phyloP scores from a whole-genome alignment of 2,113 vertebrate genomes.

The Salvelinus alpinus region DNA sequence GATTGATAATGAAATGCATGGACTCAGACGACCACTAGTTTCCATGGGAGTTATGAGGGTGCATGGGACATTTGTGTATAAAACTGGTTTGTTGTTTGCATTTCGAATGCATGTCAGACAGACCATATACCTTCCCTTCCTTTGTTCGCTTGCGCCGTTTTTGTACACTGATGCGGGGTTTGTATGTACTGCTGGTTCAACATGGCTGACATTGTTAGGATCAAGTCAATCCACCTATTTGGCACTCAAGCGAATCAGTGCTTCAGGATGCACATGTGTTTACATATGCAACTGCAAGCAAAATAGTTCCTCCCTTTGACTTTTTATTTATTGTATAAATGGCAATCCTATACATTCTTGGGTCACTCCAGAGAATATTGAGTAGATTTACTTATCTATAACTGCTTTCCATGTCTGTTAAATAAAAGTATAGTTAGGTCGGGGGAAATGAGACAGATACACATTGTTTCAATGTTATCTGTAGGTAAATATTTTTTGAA shows the following conservation, averaged over 20 bases:
- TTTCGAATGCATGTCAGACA: conserved; percentile 25
- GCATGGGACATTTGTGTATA: conserved; percentile 2
- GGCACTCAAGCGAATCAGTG: background rate
- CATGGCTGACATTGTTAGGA: conserved; percentile 71
- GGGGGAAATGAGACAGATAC: too few species aligned
- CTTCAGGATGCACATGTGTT: background rate
- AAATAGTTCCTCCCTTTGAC: background rate
- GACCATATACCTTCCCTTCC: conserved; percentile 40
- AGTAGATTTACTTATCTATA: background rate
- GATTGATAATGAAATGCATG: conserved; percentile 51
- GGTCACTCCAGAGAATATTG: background rate
- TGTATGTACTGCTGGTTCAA: conserved; percentile 71
- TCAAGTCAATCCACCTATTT: background rate
- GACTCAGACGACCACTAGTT: background rate
- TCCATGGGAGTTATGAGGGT: background rate
- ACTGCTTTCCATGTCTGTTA: too few species aligned
- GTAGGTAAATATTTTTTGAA: too few species aligned
- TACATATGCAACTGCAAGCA: conserved; percentile 6
- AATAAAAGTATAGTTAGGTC: too few species aligned
- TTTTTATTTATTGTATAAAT: conserved; percentile 14
- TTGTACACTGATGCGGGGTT: conserved; percentile 67
- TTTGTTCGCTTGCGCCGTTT: conserved; percentile 70
- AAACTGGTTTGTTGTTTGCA: conserved; percentile 13
- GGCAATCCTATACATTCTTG: background rate
- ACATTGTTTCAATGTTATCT: too few species aligned